phyloP scores from a whole-genome alignment of 2,797 vertebrate species.

The Nannoperca australis region DNA sequence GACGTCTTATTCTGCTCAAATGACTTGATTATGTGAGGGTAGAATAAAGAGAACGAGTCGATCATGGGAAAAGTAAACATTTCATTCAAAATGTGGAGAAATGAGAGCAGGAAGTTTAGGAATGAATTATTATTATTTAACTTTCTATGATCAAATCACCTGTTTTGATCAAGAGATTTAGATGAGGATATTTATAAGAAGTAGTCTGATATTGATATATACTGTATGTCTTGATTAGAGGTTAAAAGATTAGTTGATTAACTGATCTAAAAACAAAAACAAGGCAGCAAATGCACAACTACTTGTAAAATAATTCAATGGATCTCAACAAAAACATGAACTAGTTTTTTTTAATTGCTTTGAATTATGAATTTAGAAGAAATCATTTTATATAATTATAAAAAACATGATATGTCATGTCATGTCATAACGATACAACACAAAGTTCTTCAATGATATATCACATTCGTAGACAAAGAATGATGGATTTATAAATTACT shows the following conservation, averaged over 20 bases:
- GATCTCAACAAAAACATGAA: not conserved
- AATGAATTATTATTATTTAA: not conserved
- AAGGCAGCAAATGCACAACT: not conserved
- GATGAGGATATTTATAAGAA: not conserved
- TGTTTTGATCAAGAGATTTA: not conserved
- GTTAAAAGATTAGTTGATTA: not conserved
- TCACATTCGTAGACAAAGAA: not conserved
- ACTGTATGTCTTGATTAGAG: not conserved
- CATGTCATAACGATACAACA: not conserved
- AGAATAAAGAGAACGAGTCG: not conserved
- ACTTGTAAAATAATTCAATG: not conserved
- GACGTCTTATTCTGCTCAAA: conserved; percentile 19
- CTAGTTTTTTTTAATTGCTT: not conserved
- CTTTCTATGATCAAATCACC: not conserved
- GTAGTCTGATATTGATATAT: not conserved
- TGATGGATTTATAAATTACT: not conserved
- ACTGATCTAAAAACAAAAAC: not conserved
- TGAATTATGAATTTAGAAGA: not conserved
- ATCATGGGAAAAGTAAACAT: not conserved
- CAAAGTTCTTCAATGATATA: not conserved
- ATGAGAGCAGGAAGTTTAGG: not conserved
- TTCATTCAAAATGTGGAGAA: not conserved
- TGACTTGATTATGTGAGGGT: not conserved
- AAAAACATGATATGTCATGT: not conserved
- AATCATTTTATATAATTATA: conserved; percentile 1